phyloP scores from a whole-genome alignment of 2,797 vertebrate species.

The Pseudomugil tenellus region DNA sequence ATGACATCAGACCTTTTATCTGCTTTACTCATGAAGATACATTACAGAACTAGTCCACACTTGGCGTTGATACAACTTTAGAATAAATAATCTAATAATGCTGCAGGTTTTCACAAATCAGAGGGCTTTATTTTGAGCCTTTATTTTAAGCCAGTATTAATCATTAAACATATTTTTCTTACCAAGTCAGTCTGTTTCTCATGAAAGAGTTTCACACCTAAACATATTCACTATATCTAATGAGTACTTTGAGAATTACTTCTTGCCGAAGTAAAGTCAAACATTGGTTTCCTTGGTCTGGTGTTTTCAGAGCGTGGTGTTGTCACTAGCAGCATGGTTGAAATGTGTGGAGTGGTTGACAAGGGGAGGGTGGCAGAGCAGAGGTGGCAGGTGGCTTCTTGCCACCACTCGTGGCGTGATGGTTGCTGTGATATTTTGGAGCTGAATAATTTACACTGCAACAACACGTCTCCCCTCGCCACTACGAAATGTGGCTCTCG shows the following conservation, averaged over 20 bases:
- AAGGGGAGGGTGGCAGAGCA: conserved; percentile 47
- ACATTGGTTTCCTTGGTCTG: neutral
- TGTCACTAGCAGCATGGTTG: conserved; percentile 30
- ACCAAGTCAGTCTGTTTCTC: neutral
- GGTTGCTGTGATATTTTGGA: conserved; percentile 79
- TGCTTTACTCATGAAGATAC: neutral
- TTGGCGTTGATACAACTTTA: neutral
- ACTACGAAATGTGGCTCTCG: conserved; percentile 77
- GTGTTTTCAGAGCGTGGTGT: conserved; percentile 22
- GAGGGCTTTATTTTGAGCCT: neutral
- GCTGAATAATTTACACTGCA: conserved; percentile 82
- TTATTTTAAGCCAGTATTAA: neutral
- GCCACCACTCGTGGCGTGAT: conserved; percentile 73
- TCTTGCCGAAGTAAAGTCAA: neutral
- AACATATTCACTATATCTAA: neutral
- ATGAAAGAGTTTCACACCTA: neutral
- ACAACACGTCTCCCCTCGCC: conserved; percentile 74
- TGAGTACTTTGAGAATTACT: neutral
- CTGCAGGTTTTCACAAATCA: neutral
- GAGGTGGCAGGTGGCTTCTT: conserved; percentile 77
- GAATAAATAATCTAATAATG: neutral
- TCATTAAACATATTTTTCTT: neutral
- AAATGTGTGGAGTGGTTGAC: conserved; percentile 29
- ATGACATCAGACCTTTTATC: neutral
- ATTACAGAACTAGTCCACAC: neutral